Conservation (phyloP, 1,140 invertebrate species). For the Aphidius ervi region DNA sequence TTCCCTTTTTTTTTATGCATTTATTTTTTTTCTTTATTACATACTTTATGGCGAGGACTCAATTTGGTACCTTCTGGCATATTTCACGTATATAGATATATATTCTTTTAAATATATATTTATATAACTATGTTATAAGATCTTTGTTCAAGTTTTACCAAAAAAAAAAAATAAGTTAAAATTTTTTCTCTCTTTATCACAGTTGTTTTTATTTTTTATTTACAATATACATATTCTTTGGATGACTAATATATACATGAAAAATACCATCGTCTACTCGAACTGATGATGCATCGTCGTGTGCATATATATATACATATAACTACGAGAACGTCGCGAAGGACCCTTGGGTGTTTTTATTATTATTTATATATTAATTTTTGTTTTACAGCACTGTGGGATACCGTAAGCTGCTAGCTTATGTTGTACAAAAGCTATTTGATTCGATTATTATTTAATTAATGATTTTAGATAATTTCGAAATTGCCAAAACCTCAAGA, state of each 20-base stretch:
- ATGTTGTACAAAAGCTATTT: constrained; percentile 29
- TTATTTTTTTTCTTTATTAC: constrained; percentile 38
- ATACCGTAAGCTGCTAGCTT: constrained; percentile 34
- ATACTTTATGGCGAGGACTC: constrained; percentile 53
- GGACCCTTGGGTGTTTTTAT: background rate
- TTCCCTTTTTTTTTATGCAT: constrained; percentile 24
- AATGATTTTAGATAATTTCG: too few relatives aligned
- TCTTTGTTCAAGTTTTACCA: background rate
- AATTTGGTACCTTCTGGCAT: constrained; percentile 36
- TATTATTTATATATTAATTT: background rate
- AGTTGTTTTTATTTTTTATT: background rate
- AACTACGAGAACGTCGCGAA: constrained; percentile 15
- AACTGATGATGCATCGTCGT: constrained; percentile 36
- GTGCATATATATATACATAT: background rate
- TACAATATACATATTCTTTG: background rate
- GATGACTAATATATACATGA: constrained; percentile 39
- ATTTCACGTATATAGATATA: background rate
- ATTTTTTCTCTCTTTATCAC: too few relatives aligned
- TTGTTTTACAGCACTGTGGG: constrained; percentile 29
- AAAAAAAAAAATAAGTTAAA: too few relatives aligned
- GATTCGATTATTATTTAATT: too few relatives aligned
- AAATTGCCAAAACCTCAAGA: too few relatives aligned
- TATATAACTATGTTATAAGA: too few relatives aligned
- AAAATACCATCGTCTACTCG: constrained; percentile 31
- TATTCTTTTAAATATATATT: too few relatives aligned